These are phyloP conservation scores for Orthonychiurus folsomi DNA, from an alignment of 2,888 invertebrate genomes.

Conservation along the genomic window DNA sequence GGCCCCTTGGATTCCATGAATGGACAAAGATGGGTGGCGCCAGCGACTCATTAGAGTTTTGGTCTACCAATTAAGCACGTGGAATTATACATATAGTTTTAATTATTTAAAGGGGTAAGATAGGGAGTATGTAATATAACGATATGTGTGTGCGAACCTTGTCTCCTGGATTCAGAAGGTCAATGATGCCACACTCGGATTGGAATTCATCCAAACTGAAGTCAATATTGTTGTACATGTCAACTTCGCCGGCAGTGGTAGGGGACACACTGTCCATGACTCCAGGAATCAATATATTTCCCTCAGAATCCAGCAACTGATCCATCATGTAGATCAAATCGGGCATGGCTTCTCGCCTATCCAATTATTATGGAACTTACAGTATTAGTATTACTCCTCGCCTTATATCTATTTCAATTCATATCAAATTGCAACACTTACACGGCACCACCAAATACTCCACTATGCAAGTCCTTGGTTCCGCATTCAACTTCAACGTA, in stretches of 20 bases:
- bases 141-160: constrained; percentile 51
- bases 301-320: constrained; percentile 73
- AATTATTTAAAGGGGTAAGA: too few species aligned
- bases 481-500: constrained; percentile 79
- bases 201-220: constrained; percentile 61
- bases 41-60: constrained; percentile 87
- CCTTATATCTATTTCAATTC: neutral
- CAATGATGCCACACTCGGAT: constrained; percentile 58
- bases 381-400: neutral
- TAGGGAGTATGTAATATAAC: too few species aligned
- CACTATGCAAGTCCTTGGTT: constrained; percentile 87
- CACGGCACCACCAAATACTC: constrained; percentile 89
- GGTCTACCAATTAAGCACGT: constrained; percentile 46
- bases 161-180: constrained; percentile 60
- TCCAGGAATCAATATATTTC: constrained; percentile 77
- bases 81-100: too few species aligned
- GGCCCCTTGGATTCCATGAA: constrained; percentile 93
- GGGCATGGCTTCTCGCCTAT: constrained; percentile 52
- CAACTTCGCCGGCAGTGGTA: constrained; percentile 58
- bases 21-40: constrained; percentile 85
- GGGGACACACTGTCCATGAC: constrained; percentile 75
- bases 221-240: constrained; percentile 70
- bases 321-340: constrained; percentile 80
- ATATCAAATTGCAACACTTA: too few species aligned
- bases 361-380: too few species aligned